A percentile compares a stretch with the other conserved stretches of the same genome.
phyloP scores from a whole-genome alignment of 2,888 invertebrate species.

The Ectemnius lituratus region DNA sequence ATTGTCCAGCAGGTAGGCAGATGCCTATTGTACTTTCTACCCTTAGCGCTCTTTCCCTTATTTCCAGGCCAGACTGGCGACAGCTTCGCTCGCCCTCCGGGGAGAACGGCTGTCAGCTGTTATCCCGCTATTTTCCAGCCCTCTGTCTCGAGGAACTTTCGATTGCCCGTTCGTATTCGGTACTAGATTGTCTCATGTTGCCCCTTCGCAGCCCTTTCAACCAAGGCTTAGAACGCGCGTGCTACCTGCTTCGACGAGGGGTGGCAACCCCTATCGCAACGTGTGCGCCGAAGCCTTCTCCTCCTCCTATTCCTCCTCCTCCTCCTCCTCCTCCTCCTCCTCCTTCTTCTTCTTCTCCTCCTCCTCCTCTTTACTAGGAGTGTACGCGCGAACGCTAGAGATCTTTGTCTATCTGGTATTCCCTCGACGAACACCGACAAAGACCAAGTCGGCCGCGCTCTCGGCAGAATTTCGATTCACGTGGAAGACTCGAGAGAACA shows the following conservation, averaged over 20 bases:
- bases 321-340: no score
- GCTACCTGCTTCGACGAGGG: slow-evolving; percentile 15
- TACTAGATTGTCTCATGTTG: no score
- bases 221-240: slow-evolving; percentile 14
- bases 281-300: no score
- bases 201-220: no score
- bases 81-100: no score
- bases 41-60: background rate
- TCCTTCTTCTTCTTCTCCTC: no score
- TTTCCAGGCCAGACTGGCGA: no score
- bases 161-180: slow-evolving; percentile 16
- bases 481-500: slow-evolving; percentile 30
- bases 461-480: slow-evolving; percentile 50
- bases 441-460: slow-evolving; percentile 34
- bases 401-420: slow-evolving; percentile 46
- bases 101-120: no score
- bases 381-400: slow-evolving; percentile 22
- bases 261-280: slow-evolving; percentile 12
- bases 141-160: slow-evolving; percentile 1
- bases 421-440: slow-evolving; percentile 30
- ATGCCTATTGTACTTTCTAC: background rate
- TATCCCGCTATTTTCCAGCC: background rate
- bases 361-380: background rate
- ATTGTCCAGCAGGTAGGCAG: slow-evolving; percentile 73
- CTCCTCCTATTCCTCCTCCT: no score